phyloP scores from a whole-genome alignment of 2,888 invertebrate genomes.

The Brachypalpus laphriformis region DNA sequence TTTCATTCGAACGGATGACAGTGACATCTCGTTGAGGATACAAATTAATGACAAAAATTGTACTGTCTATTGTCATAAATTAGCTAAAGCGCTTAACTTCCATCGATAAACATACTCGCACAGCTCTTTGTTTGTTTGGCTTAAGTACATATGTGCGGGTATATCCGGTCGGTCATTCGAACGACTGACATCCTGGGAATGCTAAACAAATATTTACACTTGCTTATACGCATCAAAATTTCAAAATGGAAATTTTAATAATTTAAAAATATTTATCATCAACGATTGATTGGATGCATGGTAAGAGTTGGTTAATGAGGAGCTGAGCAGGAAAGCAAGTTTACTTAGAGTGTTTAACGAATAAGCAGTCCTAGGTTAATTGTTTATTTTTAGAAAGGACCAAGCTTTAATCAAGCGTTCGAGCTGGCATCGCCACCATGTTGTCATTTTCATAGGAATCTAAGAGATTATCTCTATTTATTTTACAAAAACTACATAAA shows the following conservation, averaged over 20 bases:
- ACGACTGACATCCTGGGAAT: slow-evolving; percentile 13
- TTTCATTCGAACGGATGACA: slow-evolving; percentile 50
- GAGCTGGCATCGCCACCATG: background rate
- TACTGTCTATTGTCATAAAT: slow-evolving; percentile 62
- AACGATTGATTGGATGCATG: background rate
- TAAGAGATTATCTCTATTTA: no score
- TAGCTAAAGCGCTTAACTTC: slow-evolving; percentile 51
- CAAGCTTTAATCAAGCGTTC: background rate
- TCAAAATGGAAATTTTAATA: slow-evolving; percentile 30
- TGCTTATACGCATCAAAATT: slow-evolving; percentile 33
- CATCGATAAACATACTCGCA: slow-evolving; percentile 47
- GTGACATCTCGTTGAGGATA: slow-evolving; percentile 66
- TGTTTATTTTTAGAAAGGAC: background rate
- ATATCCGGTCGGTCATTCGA: background rate
- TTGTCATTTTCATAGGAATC: no score
- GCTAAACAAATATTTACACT: slow-evolving; percentile 24
- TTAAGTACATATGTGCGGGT: slow-evolving; percentile 1
- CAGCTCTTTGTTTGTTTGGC: slow-evolving; percentile 5
- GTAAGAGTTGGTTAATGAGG: background rate
- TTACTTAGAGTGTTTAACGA: background rate
- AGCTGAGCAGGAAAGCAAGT: background rate
- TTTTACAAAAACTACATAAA: no score
- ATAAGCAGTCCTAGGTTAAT: background rate
- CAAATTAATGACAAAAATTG: slow-evolving; percentile 65
- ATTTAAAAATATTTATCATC: slow-evolving; percentile 10